Evolutionary conservation across 2,113 vertebrate species (phyloP).

Genomic region (Poicephalus gulielmi): DNA sequence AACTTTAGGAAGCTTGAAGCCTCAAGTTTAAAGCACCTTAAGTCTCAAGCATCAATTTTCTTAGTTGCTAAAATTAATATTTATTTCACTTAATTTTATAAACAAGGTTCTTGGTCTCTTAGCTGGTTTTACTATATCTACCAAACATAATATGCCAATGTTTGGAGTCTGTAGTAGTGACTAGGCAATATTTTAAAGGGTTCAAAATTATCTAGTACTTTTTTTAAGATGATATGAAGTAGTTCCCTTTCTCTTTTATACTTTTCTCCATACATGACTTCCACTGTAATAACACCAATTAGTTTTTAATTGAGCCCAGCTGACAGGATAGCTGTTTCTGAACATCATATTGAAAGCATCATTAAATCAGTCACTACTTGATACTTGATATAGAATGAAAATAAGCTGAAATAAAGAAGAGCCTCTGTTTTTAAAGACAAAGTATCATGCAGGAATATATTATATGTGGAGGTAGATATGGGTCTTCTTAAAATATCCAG

Average conservation of each 20-base stretch:
- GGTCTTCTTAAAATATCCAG: background rate
- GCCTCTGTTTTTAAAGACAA: fast-evolving
- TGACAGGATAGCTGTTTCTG: background rate
- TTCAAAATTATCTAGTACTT: background rate
- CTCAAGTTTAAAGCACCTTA: background rate
- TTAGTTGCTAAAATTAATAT: background rate
- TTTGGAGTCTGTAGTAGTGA: background rate
- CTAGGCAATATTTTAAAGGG: background rate
- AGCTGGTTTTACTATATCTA: background rate
- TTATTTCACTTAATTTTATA: background rate
- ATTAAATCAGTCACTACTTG: background rate
- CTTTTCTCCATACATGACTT: background rate
- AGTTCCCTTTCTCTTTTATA: background rate
- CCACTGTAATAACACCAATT: background rate
- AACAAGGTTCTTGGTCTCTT: background rate
- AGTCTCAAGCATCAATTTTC: background rate
- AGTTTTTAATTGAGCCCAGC: background rate
- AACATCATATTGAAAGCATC: background rate
- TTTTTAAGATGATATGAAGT: background rate
- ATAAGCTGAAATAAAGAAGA: background rate
- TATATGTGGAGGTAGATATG: background rate
- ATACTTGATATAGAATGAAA: background rate
- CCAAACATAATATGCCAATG: background rate
- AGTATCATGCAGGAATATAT: background rate
- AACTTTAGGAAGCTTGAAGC: background rate